Base-by-base conservation (phyloP, 2,888 invertebrate genomes). In the Caenorhabditis drosophilae region DNA sequence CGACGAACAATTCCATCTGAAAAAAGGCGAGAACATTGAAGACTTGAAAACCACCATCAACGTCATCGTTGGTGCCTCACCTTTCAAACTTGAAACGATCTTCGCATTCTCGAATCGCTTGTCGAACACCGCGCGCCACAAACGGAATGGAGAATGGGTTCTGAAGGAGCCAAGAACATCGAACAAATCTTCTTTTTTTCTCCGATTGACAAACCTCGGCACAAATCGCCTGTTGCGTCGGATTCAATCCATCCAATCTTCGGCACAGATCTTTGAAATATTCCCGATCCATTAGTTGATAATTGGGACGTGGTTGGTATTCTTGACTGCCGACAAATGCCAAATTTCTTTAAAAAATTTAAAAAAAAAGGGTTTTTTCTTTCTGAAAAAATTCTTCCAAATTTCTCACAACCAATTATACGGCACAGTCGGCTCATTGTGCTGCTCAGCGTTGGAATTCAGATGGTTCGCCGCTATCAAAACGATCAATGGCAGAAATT, bases 1-100 rank as follows among this genome's bases (percentile, higher is more conserved):
- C n/a, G 75, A 75, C 4, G 77, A 77, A 71, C 88, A 88, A 81
- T 88, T 88, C 88, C 88, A 88, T n/a, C n/a, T n/a, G n/a, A n/a
- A n/a, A n/a, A n/a, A n/a, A n/a, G n/a, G n/a, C n/a, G n/a, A n/a
- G n/a, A n/a, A n/a, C n/a, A n/a, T n/a, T n/a, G n/a, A n/a, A n/a
- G n/a, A n/a, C n/a, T 12, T 70, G 70, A 38, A 35, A 62, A 38
- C 11, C 12, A 54, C 16, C 16, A 42, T 42, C 9, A 4, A 25
- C 16, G n/a, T n/a, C 12, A 20, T 20, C 18, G 16, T 35, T 20
- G 53, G 35, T 34, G 20, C 11, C 46, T n/a, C n/a, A n/a, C 58
- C 76, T 49, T 45, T 78, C 79, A 46, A 70, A 68, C 38, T 73
- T 82, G 80, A 88, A 88, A 81, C 88, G 88, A 53, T 84, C 83